These are phyloP conservation scores for Lycaon pictus DNA, from an alignment of 2,113 vertebrate genomes.

Conservation along the genomic window DNA sequence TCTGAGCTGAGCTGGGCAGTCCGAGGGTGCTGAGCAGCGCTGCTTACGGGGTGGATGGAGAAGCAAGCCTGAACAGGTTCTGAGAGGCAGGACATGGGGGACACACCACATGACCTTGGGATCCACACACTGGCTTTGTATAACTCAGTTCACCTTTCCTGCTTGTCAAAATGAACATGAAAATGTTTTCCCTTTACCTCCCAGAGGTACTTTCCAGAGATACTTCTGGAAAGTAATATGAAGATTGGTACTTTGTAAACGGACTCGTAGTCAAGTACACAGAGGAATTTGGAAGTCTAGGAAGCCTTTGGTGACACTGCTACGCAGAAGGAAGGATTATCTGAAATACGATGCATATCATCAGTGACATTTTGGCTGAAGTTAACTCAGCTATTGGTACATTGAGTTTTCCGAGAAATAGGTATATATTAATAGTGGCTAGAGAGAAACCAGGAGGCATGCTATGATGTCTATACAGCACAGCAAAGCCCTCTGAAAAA, in stretches of 20 bases:
- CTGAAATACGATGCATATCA: accelerated
- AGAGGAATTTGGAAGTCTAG: too few species aligned
- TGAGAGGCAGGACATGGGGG: background rate
- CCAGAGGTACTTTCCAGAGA: background rate
- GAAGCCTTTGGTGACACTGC: background rate
- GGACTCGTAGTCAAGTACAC: background rate
- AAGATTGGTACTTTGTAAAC: background rate
- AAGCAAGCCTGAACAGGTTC: background rate
- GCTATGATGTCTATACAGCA: accelerated
- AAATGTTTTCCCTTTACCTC: background rate
- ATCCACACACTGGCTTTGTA: background rate
- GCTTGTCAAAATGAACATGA: background rate
- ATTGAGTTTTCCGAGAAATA: background rate
- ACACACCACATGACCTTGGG: accelerated
- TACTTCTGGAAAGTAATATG: background rate
- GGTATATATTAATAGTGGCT: background rate
- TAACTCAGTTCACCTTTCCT: background rate
- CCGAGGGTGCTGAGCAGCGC: background rate
- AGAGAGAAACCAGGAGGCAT: background rate
- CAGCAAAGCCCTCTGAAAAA: background rate
- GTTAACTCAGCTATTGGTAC: background rate
- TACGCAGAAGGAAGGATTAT: background rate
- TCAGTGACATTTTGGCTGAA: background rate
- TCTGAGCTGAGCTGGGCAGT: accelerated
- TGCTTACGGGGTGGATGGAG: accelerated